Base-by-base conservation (phyloP, 2,888 invertebrate species). In the Drosophila meridionalis region DNA sequence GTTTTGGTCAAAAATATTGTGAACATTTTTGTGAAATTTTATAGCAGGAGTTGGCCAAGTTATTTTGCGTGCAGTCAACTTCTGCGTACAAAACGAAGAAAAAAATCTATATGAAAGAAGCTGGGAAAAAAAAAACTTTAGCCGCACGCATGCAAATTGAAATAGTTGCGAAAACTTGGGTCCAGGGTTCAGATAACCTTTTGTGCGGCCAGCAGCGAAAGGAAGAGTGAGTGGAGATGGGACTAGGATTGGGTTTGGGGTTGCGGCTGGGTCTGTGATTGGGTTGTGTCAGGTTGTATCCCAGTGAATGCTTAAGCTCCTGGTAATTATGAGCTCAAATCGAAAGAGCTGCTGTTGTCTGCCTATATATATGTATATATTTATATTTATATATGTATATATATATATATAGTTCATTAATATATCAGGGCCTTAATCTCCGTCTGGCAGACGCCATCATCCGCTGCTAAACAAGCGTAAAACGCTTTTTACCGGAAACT, bases 401-500 rank as follows among this genome's bases (percentile, higher is more conserved):
- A 0, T 55, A 3, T 52, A 9, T 43, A 26, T 28, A 28, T 57
- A 74, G 77, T 85, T 80, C 78, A 84, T 88, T 85, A 88, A 83
- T 85, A 86, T 77, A 76, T 79, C 71, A 76, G 73, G 74, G 60
- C 70, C 58, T 63, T 80, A 87, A 88, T 85, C 88, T 83, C 58
- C 72, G 68, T 28, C 70, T 61, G 67, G 64, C 76, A 69, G 69
- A 50, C 68, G 67, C 68, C 61, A 69, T 58, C 72, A 71, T 59
- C 67, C 70, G 70, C 43, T 69, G 83, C 65, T 75, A 73, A 67
- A 63, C 69, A 74, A 72, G 72, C 83, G 83, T 85, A 70, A 85
- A 83, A 71, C 73, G 76, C 81, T 88, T 83, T 88, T 88, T 70
- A 80, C 83, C 80, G 76, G 86, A 84, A 88, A 83, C 89, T 88